phyloP scores from a whole-genome alignment of 2,797 vertebrate species.

The Sebastes vulpes region DNA sequence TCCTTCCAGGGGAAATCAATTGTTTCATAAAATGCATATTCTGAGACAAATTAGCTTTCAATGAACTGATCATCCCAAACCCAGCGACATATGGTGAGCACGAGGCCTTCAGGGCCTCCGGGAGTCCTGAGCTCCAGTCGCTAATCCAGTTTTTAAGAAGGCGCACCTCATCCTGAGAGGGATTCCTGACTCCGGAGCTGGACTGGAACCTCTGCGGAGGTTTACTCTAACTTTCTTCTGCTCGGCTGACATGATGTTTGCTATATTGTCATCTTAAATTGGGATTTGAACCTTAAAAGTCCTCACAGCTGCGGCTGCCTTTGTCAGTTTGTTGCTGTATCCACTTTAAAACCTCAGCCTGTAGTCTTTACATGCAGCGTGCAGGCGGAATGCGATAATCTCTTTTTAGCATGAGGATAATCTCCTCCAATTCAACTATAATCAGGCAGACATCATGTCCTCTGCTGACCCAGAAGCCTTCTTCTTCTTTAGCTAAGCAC shows the following conservation, averaged over 20 bases:
- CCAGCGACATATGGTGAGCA: background rate
- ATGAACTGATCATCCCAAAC: background rate
- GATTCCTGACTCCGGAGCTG: background rate
- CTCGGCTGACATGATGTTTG: constrained; percentile 17
- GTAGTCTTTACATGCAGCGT: constrained; percentile 18
- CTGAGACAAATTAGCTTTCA: background rate
- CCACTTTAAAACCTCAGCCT: constrained; percentile 24
- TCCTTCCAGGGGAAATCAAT: background rate
- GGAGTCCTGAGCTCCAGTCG: background rate
- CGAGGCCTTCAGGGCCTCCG: background rate
- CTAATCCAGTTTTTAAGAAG: background rate
- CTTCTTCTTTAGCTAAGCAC: constrained; percentile 6
- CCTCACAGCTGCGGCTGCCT: constrained; percentile 6
- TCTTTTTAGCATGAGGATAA: constrained; percentile 62
- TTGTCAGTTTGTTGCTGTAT: constrained; percentile 41
- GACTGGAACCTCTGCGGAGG: background rate
- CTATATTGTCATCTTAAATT: constrained; percentile 29
- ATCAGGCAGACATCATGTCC: constrained; percentile 65
- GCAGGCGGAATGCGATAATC: constrained; percentile 46
- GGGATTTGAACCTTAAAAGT: constrained; percentile 40
- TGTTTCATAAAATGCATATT: background rate
- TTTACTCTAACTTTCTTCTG: background rate
- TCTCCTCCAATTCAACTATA: constrained; percentile 54
- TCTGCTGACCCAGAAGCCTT: constrained; percentile 51
- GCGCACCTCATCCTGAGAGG: background rate